phyloP scores from a whole-genome alignment of 1,140 invertebrate genomes.

The Coenobita brevimanus region DNA sequence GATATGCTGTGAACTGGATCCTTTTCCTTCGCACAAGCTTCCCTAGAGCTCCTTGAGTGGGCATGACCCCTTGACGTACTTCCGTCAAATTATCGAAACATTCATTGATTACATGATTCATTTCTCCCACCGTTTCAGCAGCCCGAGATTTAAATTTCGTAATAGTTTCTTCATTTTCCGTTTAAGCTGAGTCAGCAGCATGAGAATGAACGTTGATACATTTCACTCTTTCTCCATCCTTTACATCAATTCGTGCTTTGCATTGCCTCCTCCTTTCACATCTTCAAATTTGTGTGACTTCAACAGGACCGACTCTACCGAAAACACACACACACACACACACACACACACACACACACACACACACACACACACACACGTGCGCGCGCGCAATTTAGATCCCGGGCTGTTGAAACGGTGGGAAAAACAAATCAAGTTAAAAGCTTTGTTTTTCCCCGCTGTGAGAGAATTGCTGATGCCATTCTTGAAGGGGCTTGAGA shows the following conservation, averaged over 20 bases:
- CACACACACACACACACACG: no score
- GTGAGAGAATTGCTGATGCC: no score
- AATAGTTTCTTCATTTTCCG: conserved; percentile 34
- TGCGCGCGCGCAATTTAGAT: conserved; percentile 22
- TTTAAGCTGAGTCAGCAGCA: conserved; percentile 7
- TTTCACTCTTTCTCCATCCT: conserved; percentile 21
- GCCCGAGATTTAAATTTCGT: conserved; percentile 24
- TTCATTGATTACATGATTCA: neutral
- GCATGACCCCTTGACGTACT: conserved; percentile 13
- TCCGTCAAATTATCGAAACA: conserved; percentile 25
- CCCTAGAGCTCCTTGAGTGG: conserved; percentile 2
- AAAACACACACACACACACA: conserved; percentile 6
- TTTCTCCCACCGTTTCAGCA: conserved; percentile 24
- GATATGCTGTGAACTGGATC: conserved; percentile 10
- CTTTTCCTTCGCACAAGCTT: conserved; percentile 30
- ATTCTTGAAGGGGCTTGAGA: no score
- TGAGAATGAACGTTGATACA: conserved; percentile 16
- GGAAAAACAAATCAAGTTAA: neutral
- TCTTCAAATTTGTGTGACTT: conserved; percentile 32
- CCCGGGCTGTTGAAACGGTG: conserved; percentile 17
- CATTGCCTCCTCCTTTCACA: conserved; percentile 10
- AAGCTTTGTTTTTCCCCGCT: neutral
- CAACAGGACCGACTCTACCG: conserved; percentile 18
- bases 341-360: no score
- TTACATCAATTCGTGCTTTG: conserved; percentile 32